Evolutionary conservation across 2,113 vertebrate species (phyloP).

Genomic region (Brachirus orientalis): DNA sequence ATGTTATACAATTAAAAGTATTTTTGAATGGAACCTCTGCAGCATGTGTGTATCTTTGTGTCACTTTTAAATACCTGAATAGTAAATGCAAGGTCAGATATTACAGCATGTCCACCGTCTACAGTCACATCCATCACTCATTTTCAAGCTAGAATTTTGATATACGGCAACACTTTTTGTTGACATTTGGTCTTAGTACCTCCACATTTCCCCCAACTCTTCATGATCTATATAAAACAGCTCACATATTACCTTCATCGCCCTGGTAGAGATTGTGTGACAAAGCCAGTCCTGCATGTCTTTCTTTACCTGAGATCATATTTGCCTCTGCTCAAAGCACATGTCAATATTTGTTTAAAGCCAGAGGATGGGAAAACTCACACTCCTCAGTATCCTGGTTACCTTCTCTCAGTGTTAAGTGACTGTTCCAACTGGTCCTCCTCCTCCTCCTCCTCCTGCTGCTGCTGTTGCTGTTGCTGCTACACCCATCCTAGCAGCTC

Average conservation of each 20-base stretch:
- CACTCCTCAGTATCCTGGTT: constrained; percentile 78
- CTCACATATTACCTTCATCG: too few relatives aligned
- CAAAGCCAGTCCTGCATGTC: constrained; percentile 51
- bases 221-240: constrained; percentile 1
- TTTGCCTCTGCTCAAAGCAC: constrained; percentile 58
- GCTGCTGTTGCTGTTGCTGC: constrained; percentile 44
- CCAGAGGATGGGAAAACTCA: constrained; percentile 51
- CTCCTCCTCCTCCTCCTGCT: constrained; percentile 45
- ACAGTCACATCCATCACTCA: too few relatives aligned
- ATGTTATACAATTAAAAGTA: neutral
- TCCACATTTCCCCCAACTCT: neutral
- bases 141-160: too few relatives aligned
- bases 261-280: constrained; percentile 12
- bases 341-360: constrained; percentile 80
- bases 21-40: neutral
- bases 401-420: constrained; percentile 36
- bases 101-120: too few relatives aligned
- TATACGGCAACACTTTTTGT: too few relatives aligned
- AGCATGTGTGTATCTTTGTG: too few relatives aligned
- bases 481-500: constrained; percentile 47
- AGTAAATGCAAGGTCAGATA: too few relatives aligned
- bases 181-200: too few relatives aligned
- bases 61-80: too few relatives aligned
- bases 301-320: constrained; percentile 53
- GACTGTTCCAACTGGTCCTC: constrained; percentile 68